Evolutionary conservation across 2,113 vertebrate genomes (phyloP).

Genomic region (Bubo bubo): DNA sequence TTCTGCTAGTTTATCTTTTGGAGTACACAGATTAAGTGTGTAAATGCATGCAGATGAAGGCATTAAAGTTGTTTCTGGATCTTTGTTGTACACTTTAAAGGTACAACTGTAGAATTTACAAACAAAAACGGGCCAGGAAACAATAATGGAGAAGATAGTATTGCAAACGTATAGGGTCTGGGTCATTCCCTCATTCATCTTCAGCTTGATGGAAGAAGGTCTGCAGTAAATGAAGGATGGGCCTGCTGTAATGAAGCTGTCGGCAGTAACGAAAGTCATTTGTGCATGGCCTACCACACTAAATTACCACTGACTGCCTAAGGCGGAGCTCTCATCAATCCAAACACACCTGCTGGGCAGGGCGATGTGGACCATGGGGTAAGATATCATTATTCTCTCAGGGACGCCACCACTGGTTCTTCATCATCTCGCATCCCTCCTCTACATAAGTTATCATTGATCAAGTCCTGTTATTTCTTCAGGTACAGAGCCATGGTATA

Average conservation of each 20-base stretch:
- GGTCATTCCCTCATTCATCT: slow-evolving; percentile 52
- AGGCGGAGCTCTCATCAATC: slow-evolving; percentile 66
- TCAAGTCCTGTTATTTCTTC: slow-evolving; percentile 69
- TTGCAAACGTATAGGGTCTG: slow-evolving; percentile 22
- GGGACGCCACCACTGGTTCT: slow-evolving; percentile 43
- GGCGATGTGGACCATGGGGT: not conserved
- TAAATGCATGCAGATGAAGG: not conserved
- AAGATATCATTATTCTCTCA: slow-evolving; percentile 64
- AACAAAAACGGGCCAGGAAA: slow-evolving; percentile 2
- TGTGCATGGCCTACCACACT: slow-evolving; percentile 60
- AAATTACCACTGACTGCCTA: slow-evolving; percentile 61
- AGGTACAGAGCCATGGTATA: slow-evolving; percentile 36
- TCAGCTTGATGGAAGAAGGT: slow-evolving; percentile 57
- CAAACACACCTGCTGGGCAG: slow-evolving; percentile 45
- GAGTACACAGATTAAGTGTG: not conserved
- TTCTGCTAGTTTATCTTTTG: not conserved
- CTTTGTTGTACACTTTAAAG: not conserved
- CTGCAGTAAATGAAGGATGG: slow-evolving; percentile 66
- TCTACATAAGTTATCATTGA: slow-evolving; percentile 59
- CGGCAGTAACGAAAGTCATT: slow-evolving; percentile 29
- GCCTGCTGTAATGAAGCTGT: slow-evolving; percentile 74
- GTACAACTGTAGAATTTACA: not conserved
- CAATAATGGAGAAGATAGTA: slow-evolving; percentile 51
- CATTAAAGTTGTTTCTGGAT: not conserved
- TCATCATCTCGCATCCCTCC: slow-evolving; percentile 54